Evolutionary conservation across 2,797 vertebrate species (phyloP).

Genomic region (Chromobotia macracanthus): DNA sequence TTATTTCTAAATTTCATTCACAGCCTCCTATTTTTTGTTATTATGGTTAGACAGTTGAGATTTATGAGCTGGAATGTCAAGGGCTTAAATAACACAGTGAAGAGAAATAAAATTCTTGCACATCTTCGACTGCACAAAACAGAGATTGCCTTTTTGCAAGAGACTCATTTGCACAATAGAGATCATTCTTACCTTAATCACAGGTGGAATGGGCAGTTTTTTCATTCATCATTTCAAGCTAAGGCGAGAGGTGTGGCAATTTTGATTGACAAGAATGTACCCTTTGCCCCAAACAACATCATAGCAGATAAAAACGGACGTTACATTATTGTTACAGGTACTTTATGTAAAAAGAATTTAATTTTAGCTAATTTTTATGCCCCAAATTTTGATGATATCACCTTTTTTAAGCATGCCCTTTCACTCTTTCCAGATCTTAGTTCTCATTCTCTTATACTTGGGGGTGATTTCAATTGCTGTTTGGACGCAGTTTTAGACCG

Average conservation of each 20-base stretch:
- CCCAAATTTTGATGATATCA: background rate
- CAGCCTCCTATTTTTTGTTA: background rate
- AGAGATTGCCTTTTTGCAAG: conserved; percentile 38
- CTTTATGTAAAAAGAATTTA: background rate
- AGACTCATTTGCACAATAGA: conserved; percentile 21
- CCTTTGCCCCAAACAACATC: conserved; percentile 10
- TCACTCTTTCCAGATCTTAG: background rate
- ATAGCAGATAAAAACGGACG: background rate
- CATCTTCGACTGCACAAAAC: conserved; percentile 31
- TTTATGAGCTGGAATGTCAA: conserved; percentile 45
- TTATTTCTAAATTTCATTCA: background rate
- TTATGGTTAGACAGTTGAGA: background rate
- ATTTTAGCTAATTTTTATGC: background rate
- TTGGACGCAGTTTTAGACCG: conserved; percentile 4
- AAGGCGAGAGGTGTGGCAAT: conserved; percentile 18
- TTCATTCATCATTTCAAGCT: no score
- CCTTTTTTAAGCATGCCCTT: background rate
- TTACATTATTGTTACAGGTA: conserved; percentile 28
- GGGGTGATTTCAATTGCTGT: no score
- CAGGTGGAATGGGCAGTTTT: conserved; percentile 15
- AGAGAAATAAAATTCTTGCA: conserved; percentile 10
- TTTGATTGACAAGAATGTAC: conserved; percentile 37
- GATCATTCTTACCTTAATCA: conserved; percentile 7
- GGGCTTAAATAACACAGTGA: conserved; percentile 30
- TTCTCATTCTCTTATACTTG: background rate